phyloP scores from a whole-genome alignment of 2,888 invertebrate genomes.

The Heliconius ismenius region DNA sequence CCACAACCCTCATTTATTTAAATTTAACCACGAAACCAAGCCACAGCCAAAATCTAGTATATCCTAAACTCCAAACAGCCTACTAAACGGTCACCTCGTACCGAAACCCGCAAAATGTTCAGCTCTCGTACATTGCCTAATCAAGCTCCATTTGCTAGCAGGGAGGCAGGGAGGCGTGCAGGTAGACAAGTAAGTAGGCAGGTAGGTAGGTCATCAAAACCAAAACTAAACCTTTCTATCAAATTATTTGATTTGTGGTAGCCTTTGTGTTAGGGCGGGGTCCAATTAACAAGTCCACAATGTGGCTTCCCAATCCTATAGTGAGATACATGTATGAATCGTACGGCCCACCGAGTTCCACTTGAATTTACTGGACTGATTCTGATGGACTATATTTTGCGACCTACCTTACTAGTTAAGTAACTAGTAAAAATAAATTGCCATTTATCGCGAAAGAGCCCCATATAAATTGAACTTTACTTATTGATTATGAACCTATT shows the following conservation, averaged over 20 bases:
- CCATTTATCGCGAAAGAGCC: too few species aligned
- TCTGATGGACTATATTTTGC: neutral
- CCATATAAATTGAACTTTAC: neutral
- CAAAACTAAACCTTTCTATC: conserved; percentile 22
- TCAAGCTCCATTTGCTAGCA: conserved; percentile 18
- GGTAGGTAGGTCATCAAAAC: neutral
- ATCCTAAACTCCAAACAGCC: too few species aligned
- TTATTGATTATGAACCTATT: neutral
- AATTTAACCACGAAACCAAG: neutral
- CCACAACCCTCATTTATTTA: neutral
- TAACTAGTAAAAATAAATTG: too few species aligned
- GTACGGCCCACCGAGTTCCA: neutral
- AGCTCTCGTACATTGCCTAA: conserved; percentile 4
- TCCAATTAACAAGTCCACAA: conserved; percentile 6
- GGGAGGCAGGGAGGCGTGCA: too few species aligned
- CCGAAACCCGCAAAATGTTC: too few species aligned
- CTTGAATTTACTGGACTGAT: conserved; percentile 7
- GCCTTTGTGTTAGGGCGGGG: conserved; percentile 16
- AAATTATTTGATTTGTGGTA: conserved; percentile 26
- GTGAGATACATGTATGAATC: neutral
- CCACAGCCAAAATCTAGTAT: neutral
- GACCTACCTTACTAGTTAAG: too few species aligned
- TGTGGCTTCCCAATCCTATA: conserved; percentile 1
- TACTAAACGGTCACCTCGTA: too few species aligned
- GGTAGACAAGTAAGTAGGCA: too few species aligned